phyloP scores from a whole-genome alignment of 2,797 vertebrate genomes.

The Scarus forsteni region DNA sequence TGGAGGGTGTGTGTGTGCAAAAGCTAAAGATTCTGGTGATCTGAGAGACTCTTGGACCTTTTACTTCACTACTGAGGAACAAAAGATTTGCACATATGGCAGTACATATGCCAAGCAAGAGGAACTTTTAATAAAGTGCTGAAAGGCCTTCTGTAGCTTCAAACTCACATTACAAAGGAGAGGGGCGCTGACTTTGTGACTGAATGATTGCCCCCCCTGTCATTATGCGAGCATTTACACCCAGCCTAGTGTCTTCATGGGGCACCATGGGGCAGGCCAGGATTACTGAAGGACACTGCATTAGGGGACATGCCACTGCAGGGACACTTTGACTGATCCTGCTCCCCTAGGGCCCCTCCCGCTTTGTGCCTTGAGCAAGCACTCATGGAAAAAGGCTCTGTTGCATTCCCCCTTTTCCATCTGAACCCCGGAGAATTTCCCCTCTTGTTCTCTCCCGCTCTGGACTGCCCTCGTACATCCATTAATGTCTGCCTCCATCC shows the following conservation, averaged over 20 bases:
- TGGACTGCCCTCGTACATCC: constrained; percentile 34
- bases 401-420: constrained; percentile 71
- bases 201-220: constrained; percentile 51
- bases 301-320: constrained; percentile 67
- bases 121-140: constrained; percentile 35
- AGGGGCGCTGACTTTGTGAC: constrained; percentile 37
- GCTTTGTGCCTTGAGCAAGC: constrained; percentile 78
- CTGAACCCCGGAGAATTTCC: constrained; percentile 54
- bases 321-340: constrained; percentile 70
- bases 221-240: constrained; percentile 53
- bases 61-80: constrained; percentile 23
- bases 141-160: constrained; percentile 51
- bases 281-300: constrained; percentile 77
- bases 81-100: constrained; percentile 54
- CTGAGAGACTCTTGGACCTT: constrained; percentile 36
- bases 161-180: constrained; percentile 33
- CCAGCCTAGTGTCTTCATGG: constrained; percentile 47
- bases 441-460: constrained; percentile 34
- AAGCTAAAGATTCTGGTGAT: constrained; percentile 43
- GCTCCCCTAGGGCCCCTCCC: constrained; percentile 62
- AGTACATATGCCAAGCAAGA: constrained; percentile 29
- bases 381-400: constrained; percentile 81
- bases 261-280: constrained; percentile 48
- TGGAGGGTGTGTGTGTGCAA: constrained; percentile 39
- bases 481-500: constrained; percentile 14